Base-by-base conservation (phyloP, 1,140 invertebrate genomes). In the Anastrepha ludens region DNA sequence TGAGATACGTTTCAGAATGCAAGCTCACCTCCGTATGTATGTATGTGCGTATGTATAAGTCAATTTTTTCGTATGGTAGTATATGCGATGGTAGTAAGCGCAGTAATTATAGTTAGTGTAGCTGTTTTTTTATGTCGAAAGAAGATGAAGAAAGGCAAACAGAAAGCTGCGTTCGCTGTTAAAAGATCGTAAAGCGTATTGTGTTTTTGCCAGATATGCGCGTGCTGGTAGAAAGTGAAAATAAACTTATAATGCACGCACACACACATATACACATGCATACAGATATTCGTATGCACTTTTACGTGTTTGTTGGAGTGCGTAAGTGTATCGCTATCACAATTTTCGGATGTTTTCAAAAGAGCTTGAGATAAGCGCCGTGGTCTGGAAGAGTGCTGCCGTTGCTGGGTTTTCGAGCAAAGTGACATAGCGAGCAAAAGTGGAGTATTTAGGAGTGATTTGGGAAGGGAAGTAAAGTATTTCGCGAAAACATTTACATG, bases 191-290 rank as follows among this genome's bases (percentile, higher is more conserved):
- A 20, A 47, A 78, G 20, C n/a, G 60, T n/a, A 62, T 62, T 62
- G 60, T 62, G 4, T 62, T 5, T 13, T 62, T 62, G 4, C 4
- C 41, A 78, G 47, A 47, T 50, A 78, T 9, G 39, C 39, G 74
- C 67, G 29, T 41, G 74, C 74, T 81, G n/a, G 7, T 81, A 58
- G 74, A 81, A 81, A 81, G 74, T 81, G 74, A 81, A 81, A 81
- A 29, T 2, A 13, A 15, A 55, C 11, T 6, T 11, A 55, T 81
- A 15, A 81, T n/a, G 20, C 17, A 78, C 47, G 11, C 7, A 50
- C 17, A 13, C 39, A 70, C 11, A 67, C 39, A 13, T 67, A 41
- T 2, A 55, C 3, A 3, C 3, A 55, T 55, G 50, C 3, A 55
- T 0, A 11, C 50, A 29, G 0, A 17, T 2, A n/a, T 15, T 62